A percentile compares a stretch with the other conserved stretches of the same genome.
These are phyloP conservation scores for Scophthalmus maximus DNA, from an alignment of 2,113 vertebrate genomes.

Conservation along the genomic window DNA sequence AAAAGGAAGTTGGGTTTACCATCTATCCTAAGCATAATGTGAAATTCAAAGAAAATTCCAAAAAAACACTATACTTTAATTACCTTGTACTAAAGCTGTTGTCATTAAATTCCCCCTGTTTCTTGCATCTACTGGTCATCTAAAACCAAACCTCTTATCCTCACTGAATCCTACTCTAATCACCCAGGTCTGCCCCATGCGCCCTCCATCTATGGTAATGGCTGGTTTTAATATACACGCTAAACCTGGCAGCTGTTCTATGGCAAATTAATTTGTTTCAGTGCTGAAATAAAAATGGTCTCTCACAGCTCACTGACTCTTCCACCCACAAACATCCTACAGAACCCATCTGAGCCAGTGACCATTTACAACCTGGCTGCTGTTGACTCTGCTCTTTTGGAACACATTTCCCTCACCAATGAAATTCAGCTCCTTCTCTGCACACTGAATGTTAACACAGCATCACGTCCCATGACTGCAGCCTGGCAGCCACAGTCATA, in stretches of 20 bases:
- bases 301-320: conserved; percentile 40
- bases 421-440: background rate
- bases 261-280: conserved; percentile 32
- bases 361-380: conserved; percentile 16
- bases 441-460: too few species aligned
- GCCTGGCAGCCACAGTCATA: background rate
- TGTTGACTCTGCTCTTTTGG: conserved; percentile 30
- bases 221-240: conserved; percentile 32
- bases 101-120: background rate
- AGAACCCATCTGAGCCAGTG: background rate
- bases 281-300: background rate
- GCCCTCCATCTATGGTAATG: conserved; percentile 2
- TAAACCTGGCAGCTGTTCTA: conserved; percentile 32
- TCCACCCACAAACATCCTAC: conserved; percentile 14
- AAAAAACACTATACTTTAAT: background rate
- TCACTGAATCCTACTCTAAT: background rate
- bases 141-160: conserved; percentile 9
- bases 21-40: conserved; percentile 7
- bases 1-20: background rate
- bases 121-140: conserved; percentile 19
- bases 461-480: background rate
- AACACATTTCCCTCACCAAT: conserved; percentile 7
- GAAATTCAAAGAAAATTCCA: conserved; percentile 21
- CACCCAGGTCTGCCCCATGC: background rate
- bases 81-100: background rate